Base-by-base conservation (phyloP, 2,113 vertebrate species). In the Empidonax traillii region DNA sequence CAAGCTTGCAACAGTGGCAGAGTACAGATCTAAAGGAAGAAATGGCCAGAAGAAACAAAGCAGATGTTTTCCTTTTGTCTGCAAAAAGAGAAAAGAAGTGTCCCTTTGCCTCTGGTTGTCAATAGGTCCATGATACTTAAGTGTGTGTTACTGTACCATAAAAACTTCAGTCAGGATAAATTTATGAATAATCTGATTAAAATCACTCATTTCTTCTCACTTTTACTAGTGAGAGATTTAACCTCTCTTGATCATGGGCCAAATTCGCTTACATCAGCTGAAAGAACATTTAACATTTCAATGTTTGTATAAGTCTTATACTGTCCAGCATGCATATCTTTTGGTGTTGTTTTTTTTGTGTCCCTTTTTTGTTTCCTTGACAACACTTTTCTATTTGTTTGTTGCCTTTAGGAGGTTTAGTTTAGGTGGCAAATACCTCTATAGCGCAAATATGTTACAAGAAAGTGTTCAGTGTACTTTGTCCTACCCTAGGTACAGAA, bases 351-450 rank as follows among this genome's bases (percentile, higher is more conserved):
- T 74, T 47, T 21, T 44, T 75, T 49, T 31, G 15, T 55, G 39
- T 43, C 35, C 23, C 25, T 71, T 31, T 62, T 27, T 66, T 59
- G 14, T 78, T 94, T 80, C 59, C 37, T 19, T 86, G 59, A 37
- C 18, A 72, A 61, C 46, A 10, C 10, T 75, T 96, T 89, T 59
- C 62, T 81, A 19, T 79, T 72, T 77, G 31, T 20, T 90, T 84
- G 16, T 82, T 84, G 88, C 86, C 77, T 59, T 93, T 94, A 92
- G 41, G 61, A 94, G 61, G 6, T 90, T 97, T 96, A 74, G 82
- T 78, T 95, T 79, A 62, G 39, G 47, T 85, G 53, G 58, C 49
- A 84, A 93, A 95, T 97, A 90, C n/a, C 65, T 94, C 51, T 51
- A 3, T 8, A 83, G 58, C 71, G 75, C 43, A 85, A 75, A 91